Percentiles rank a stretch among this genome's conserved stretches.
These are phyloP conservation scores for Timandra comae DNA, from an alignment of 2,888 invertebrate genomes.

Conservation along the genomic window DNA sequence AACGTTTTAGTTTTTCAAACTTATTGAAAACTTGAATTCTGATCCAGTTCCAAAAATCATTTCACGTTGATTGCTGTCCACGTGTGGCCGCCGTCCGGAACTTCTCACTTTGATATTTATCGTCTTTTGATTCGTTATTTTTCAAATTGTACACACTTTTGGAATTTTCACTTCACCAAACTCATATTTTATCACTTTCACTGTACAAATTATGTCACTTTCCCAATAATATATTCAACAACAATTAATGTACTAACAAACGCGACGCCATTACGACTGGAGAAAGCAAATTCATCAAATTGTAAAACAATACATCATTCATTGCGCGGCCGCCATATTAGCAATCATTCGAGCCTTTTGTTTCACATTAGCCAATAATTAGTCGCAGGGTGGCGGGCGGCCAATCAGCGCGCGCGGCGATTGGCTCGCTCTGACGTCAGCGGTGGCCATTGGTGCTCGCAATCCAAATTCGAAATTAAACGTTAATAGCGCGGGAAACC, in stretches of 20 bases:
- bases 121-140: too few relatives aligned
- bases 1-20: too few relatives aligned
- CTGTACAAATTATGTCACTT: too few relatives aligned
- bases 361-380: slow-evolving; percentile 59
- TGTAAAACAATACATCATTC: slow-evolving; percentile 37
- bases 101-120: too few relatives aligned
- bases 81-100: too few relatives aligned
- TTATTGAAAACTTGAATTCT: too few relatives aligned
- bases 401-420: slow-evolving; percentile 44
- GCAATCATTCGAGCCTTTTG: slow-evolving; percentile 42
- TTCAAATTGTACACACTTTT: too few relatives aligned
- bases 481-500: slow-evolving; percentile 33
- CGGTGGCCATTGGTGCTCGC: slow-evolving; percentile 41
- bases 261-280: slow-evolving; percentile 50
- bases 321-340: slow-evolving; percentile 47
- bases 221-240: too few relatives aligned
- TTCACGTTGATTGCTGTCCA: too few relatives aligned
- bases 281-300: slow-evolving; percentile 28
- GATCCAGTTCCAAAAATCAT: too few relatives aligned
- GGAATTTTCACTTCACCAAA: too few relatives aligned
- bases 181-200: too few relatives aligned
- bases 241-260: slow-evolving; percentile 26
- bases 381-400: slow-evolving; percentile 34
- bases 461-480: slow-evolving; percentile 38
- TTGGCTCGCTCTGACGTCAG: slow-evolving; percentile 30